phyloP scores from a whole-genome alignment of 2,113 vertebrate species.

The Perca fluviatilis region DNA sequence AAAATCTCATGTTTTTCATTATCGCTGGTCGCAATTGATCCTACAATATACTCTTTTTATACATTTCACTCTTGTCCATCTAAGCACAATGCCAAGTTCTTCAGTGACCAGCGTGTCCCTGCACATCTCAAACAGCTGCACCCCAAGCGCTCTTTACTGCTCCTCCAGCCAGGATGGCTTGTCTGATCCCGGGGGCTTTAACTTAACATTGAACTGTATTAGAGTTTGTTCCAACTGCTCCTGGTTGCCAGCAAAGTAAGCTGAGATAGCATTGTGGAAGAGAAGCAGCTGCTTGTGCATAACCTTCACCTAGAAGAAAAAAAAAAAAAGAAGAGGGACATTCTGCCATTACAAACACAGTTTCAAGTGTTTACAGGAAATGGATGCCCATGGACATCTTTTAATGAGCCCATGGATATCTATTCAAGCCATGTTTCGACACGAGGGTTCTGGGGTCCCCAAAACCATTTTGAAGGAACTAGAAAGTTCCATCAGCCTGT shows the following conservation, averaged over 20 bases:
- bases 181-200: conserved; percentile 93
- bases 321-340: neutral
- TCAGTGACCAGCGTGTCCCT: conserved; percentile 33
- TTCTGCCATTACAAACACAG: conserved; percentile 10
- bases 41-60: conserved; percentile 43
- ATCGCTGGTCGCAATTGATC: conserved; percentile 46
- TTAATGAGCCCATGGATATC: too few relatives aligned
- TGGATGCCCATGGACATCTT: neutral
- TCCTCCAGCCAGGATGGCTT: conserved; percentile 99
- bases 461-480: too few relatives aligned
- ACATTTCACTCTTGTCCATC: conserved; percentile 31
- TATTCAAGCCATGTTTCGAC: too few relatives aligned
- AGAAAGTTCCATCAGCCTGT: too few relatives aligned
- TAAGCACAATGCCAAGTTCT: conserved; percentile 36
- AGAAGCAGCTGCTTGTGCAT: conserved; percentile 99
- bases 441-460: too few relatives aligned
- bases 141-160: conserved; percentile 82
- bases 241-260: conserved; percentile 99
- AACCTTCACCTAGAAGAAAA: conserved; percentile 91
- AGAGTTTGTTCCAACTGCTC: conserved; percentile 97
- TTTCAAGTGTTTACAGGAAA: conserved; percentile 20
- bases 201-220: conserved; percentile 96
- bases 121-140: conserved; percentile 28
- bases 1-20: conserved; percentile 30
- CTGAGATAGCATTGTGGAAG: conserved; percentile 97